Evolutionary conservation across 2,888 invertebrate genomes (phyloP).

Genomic region (Morpho deidamia): DNA sequence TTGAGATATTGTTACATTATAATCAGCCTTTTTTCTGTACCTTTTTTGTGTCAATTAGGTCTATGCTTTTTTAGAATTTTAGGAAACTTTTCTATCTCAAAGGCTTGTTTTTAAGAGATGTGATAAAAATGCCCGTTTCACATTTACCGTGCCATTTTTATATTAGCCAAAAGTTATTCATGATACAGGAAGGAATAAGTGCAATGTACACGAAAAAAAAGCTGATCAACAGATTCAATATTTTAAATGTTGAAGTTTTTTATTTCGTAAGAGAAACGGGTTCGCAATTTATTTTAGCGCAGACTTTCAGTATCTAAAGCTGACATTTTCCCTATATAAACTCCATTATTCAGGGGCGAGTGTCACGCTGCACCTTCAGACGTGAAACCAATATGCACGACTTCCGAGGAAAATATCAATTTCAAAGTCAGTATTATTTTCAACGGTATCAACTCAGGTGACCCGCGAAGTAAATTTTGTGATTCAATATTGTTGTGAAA

Average conservation of each 20-base stretch:
- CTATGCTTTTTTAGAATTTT: no score
- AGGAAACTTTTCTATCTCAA: no score
- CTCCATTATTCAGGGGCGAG: constrained; percentile 17
- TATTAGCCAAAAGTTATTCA: no score
- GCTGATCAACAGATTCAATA: no score
- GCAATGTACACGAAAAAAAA: no score
- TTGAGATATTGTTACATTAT: no score
- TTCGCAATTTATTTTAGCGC: background rate
- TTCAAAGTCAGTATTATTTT: constrained; percentile 25
- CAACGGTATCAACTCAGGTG: constrained; percentile 13
- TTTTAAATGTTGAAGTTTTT: background rate
- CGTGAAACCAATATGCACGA: constrained; percentile 28
- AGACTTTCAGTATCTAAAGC: background rate
- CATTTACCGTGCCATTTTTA: no score
- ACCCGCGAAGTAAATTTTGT: constrained; percentile 5
- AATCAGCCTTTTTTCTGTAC: no score
- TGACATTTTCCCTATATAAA: constrained; percentile 19
- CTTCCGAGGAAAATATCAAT: constrained; percentile 27
- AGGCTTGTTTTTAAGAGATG: no score
- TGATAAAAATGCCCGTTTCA: no score
- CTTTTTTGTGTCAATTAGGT: no score
- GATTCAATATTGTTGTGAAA: background rate
- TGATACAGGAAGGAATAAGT: no score
- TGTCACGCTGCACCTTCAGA: constrained; percentile 23
- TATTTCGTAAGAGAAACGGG: background rate